Conservation (phyloP, 2,888 invertebrate genomes). For the Endotricha flammealis region DNA sequence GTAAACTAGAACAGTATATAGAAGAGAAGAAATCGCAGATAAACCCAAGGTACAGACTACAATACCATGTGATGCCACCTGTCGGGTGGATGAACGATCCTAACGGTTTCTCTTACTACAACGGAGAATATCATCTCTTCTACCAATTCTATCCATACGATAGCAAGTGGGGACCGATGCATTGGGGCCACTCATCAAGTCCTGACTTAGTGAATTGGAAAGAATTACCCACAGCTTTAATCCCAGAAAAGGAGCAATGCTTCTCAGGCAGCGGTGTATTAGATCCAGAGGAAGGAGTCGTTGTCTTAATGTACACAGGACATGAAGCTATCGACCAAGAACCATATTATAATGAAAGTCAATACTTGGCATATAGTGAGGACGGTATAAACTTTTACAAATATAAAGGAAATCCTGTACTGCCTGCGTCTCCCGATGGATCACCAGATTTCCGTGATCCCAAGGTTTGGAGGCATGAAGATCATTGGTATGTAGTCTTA, state of each 20-base stretch:
- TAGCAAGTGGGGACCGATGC: slow-evolving; percentile 67
- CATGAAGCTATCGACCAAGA: slow-evolving; percentile 35
- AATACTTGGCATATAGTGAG: slow-evolving; percentile 57
- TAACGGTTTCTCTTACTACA: slow-evolving; percentile 72
- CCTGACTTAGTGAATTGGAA: slow-evolving; percentile 70
- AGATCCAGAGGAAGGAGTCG: slow-evolving; percentile 45
- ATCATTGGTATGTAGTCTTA: slow-evolving; percentile 61
- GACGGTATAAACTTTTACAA: slow-evolving; percentile 63
- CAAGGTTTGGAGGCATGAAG: slow-evolving; percentile 61
- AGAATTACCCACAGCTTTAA: slow-evolving; percentile 63
- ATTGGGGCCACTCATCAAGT: slow-evolving; percentile 74
- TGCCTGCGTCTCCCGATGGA: slow-evolving; percentile 47
- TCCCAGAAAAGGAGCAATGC: slow-evolving; percentile 61
- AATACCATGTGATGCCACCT: slow-evolving; percentile 59
- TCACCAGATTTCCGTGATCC: slow-evolving; percentile 71
- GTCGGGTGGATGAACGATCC: slow-evolving; percentile 79
- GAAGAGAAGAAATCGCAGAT: slow-evolving; percentile 43
- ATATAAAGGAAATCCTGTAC: slow-evolving; percentile 59
- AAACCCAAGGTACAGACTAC: slow-evolving; percentile 50
- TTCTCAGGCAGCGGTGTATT: slow-evolving; percentile 71
- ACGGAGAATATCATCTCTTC: slow-evolving; percentile 72
- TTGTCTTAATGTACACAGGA: slow-evolving; percentile 63
- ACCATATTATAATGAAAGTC: slow-evolving; percentile 50
- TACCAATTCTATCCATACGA: slow-evolving; percentile 74
- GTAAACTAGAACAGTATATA: slow-evolving; percentile 52